phyloP scores from a whole-genome alignment of 2,113 vertebrate genomes.

The Gnathonemus echidnorhynchus region DNA sequence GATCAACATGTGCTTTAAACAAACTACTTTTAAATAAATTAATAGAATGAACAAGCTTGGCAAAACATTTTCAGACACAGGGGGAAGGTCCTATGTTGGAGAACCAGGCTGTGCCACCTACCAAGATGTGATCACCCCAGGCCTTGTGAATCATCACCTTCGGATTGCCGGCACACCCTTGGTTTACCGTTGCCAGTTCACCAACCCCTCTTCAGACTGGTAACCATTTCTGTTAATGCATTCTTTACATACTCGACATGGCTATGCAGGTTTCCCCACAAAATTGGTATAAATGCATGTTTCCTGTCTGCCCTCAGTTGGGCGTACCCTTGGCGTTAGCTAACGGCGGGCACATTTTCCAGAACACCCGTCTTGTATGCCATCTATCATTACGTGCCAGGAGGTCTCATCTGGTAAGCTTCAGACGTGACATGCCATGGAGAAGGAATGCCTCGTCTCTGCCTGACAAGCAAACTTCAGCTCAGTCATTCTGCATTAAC shows the following conservation, averaged over 20 bases:
- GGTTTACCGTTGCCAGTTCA: background rate
- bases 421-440: background rate
- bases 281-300: background rate
- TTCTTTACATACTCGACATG: background rate
- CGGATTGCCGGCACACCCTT: background rate
- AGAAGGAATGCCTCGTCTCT: background rate
- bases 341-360: background rate
- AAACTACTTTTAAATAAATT: background rate
- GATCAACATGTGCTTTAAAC: background rate
- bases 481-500: background rate
- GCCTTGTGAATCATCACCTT: background rate
- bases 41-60: background rate
- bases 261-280: background rate
- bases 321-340: background rate
- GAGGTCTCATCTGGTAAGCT: background rate
- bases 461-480: background rate
- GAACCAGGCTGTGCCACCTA: background rate
- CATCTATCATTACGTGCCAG: background rate
- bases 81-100: background rate
- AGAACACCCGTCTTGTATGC: background rate
- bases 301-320: background rate
- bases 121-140: background rate
- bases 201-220: background rate
- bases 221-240: background rate
- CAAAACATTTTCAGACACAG: background rate